Evolutionary conservation across 2,113 vertebrate genomes (phyloP).

Genomic region (Galbula dea): DNA sequence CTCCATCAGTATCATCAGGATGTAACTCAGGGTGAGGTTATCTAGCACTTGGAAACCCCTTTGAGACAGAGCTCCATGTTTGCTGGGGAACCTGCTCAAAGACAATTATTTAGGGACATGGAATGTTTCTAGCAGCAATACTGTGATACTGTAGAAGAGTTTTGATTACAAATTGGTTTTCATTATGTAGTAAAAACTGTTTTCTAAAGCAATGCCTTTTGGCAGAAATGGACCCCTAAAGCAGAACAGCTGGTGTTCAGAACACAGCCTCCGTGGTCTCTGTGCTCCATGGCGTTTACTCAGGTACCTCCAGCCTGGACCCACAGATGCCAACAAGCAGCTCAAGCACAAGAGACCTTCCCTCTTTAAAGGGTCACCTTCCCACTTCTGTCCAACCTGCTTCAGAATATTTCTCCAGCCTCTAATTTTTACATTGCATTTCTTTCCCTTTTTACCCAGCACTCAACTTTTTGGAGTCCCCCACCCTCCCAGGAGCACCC

Average conservation of each 20-base stretch:
- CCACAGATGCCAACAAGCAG: background rate
- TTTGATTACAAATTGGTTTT: background rate
- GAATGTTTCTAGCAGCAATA: background rate
- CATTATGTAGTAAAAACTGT: no score
- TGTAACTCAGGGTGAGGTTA: fast-evolving
- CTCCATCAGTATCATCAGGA: background rate
- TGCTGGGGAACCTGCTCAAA: fast-evolving
- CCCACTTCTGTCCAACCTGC: background rate
- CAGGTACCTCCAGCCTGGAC: background rate
- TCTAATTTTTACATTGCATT: background rate
- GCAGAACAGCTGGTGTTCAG: background rate
- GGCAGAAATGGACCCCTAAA: background rate
- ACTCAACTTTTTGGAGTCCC: fast-evolving
- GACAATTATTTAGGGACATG: background rate
- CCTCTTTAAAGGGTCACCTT: background rate
- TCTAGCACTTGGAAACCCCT: background rate
- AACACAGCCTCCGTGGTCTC: background rate
- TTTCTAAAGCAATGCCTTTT: background rate
- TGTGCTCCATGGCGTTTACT: fast-evolving
- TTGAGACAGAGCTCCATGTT: fast-evolving
- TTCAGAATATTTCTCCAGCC: background rate
- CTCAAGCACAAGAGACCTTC: background rate
- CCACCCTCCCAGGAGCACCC: fast-evolving
- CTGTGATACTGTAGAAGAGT: background rate
- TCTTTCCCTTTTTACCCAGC: background rate